Evolutionary conservation across 2,113 vertebrate genomes (phyloP), one percentile per base, ranked within the genome.

Genomic region (Notarius lentiginosus): DNA sequence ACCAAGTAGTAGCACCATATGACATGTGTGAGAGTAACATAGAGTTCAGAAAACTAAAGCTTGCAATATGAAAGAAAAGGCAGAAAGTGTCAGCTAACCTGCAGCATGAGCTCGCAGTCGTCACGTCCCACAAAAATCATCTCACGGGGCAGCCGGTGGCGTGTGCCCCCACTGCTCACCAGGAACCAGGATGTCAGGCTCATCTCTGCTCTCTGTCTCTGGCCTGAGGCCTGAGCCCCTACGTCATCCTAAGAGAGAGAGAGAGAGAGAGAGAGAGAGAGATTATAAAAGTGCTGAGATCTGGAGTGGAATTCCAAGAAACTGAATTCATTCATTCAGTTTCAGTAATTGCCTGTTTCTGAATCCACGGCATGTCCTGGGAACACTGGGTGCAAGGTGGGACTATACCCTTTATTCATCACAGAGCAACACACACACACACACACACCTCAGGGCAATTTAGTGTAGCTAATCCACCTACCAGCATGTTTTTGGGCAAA

Each of bases 71-170:
- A 47, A 82, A 56, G 2, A 47, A 82, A 56, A 51, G 22, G 15
- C 6, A 56, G 27, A 51, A 55, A 18, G 22, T 11, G 15, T 72
- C n/a, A 72, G 10, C 92, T 96, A 94, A 99, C 98, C 97, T 99
- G 98, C 68, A 99, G 95, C 98, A 99, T 99, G 90, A 99, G 97
- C 92, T 99, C 98, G 83, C 98, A 99, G 94, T 99, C 98, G 92
- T 99, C 98, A 91, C 98, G 96, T 86, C 98, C 98, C 30, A 99
- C 98, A 91, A 99, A 99, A 95, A 99, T 99, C 98, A 99, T 99
- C 93, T 99, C 98, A 79, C 98, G 96, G 89, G 98, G 98, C 92
- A 99, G 96, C 83, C 98, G 96, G 87, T 99, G 98, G 86, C 98
- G 96, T 83, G 97, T 99, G 89, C 98, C 98, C 93, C 98, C 97